Evolutionary conservation across 1,140 invertebrate genomes (phyloP), one percentile per base, ranked within the genome.

Genomic region (Harlomillsia oculata): DNA sequence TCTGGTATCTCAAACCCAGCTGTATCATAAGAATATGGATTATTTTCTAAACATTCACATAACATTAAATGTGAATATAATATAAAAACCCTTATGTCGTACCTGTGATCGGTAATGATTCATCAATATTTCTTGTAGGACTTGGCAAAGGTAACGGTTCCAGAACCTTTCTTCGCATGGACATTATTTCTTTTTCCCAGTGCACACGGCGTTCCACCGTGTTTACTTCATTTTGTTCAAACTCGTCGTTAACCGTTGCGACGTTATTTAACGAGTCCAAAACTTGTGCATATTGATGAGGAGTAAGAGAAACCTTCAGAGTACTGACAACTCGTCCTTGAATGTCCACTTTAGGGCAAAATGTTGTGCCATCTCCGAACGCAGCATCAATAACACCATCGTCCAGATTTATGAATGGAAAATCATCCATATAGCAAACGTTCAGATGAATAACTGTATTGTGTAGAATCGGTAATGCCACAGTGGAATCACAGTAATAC

Each of bases 281-380:
- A 25, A 95, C 72, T 70, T 94, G 89, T 69, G 91, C 85, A 69
- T 94, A 95, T 66, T 94, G 89, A 21, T 80, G 77, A 28, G 89
- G 82, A 13, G 84, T 83, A 8, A 94, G 72, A 0, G 87, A 88
- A 13, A 95, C 78, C 71, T 90, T 88, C 13, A 94, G 69, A 0
- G 84, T 81, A 39, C 83, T 87, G 11, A 91, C 82, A 21, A 94
- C 82, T 45, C 77, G 78, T n/a, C 89, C 89, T 51, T 76, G 77
- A 5, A 94, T 76, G 67, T 89, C 45, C 4, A 64, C 13, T 34
- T 54, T 53, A 2, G 62, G 50, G 21, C 30, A 18, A 25, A 29
- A 23, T 3, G 16, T 49, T 5, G 13, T 5, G 18, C 37, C 40
- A 14, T 52, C 26, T 50, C 32, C 45, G 23, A 32, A 34, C 1